Conservation (phyloP, 2,888 invertebrate genomes). For the Pollenia labialis region DNA sequence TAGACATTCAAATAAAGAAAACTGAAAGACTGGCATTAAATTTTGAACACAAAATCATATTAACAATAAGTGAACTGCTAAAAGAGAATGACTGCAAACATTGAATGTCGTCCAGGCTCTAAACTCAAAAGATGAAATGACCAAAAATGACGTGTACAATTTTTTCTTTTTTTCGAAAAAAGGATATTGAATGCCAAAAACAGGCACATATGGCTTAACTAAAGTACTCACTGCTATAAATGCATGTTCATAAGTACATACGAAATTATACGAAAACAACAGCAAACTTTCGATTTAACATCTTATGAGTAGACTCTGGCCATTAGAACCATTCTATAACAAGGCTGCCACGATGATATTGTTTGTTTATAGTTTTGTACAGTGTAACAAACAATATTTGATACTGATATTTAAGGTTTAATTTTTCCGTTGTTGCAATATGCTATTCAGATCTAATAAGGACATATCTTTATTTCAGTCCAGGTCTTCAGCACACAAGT, state of each 20-base stretch:
- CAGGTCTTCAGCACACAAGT: too few relatives aligned
- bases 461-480: too few relatives aligned
- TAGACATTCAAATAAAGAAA: slow-evolving; percentile 59
- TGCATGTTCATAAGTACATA: slow-evolving; percentile 28
- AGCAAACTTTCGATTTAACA: slow-evolving; percentile 54
- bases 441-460: too few relatives aligned
- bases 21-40: slow-evolving; percentile 44
- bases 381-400: slow-evolving; percentile 12
- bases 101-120: slow-evolving; percentile 48
- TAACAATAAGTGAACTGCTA: slow-evolving; percentile 58
- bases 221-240: slow-evolving; percentile 67
- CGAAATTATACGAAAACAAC: slow-evolving; percentile 32
- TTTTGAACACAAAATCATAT: slow-evolving; percentile 64
- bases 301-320: slow-evolving; percentile 58
- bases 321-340: slow-evolving; percentile 31
- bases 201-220: slow-evolving; percentile 69
- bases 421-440: too few relatives aligned
- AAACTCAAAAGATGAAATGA: slow-evolving; percentile 66
- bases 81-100: slow-evolving; percentile 18
- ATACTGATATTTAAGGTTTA: neutral
- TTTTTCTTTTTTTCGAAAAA: slow-evolving; percentile 27
- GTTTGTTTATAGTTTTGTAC: slow-evolving; percentile 20
- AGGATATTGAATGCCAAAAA: slow-evolving; percentile 73
- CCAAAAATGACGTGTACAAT: slow-evolving; percentile 62
- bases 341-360: neutral